Evolutionary conservation across 2,113 vertebrate species (phyloP), one percentile per base, ranked within the genome.

Genomic region (Ochotona curzoniae): DNA sequence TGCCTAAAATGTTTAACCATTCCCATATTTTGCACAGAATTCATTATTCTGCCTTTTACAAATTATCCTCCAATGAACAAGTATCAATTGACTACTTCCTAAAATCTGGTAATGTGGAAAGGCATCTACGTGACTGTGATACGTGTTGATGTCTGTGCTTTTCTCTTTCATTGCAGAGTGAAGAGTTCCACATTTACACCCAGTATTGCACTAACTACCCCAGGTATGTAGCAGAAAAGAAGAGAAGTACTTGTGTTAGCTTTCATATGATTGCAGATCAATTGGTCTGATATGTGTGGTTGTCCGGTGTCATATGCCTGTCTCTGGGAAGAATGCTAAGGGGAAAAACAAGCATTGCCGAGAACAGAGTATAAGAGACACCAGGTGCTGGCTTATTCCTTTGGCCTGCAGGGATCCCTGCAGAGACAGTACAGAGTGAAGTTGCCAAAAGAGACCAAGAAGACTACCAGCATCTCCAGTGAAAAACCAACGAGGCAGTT

Each of bases 121-220:
- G 38, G 35, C 54, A 38, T 44, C 70, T 32, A 32, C 26, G 81
- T 57, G 26, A 57, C 12, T 30, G 54, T 54, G 57, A 66, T 30
- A 54, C 57, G 17, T 49, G 28, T 32, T 54, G 75, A 7, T 54
- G 13, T n/a, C 20, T 82, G 25, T 83, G 57, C 47, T 30, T 60
- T 78, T 66, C 80, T 14, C 18, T 57, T 57, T 57, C 54, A 57
- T 92, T 89, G 20, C 98, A 99, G 99, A 99, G 99, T 97, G 99
- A 99, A 99, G 99, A 99, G 83, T 99, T 99, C 97, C 99, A 99
- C 96, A 99, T 99, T 95, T 99, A 99, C 79, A 99, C 99, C 0
- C 99, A 99, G 97, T 99, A 99, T 95, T 99, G 99, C 97, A 99
- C 99, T 84, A 99, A 99, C 98, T 99, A 99, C 83, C 99, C 99